Percentiles rank a stretch among this genome's conserved stretches.
phyloP scores from a whole-genome alignment of 2,113 vertebrate genomes.

The Corythoichthys intestinalis region DNA sequence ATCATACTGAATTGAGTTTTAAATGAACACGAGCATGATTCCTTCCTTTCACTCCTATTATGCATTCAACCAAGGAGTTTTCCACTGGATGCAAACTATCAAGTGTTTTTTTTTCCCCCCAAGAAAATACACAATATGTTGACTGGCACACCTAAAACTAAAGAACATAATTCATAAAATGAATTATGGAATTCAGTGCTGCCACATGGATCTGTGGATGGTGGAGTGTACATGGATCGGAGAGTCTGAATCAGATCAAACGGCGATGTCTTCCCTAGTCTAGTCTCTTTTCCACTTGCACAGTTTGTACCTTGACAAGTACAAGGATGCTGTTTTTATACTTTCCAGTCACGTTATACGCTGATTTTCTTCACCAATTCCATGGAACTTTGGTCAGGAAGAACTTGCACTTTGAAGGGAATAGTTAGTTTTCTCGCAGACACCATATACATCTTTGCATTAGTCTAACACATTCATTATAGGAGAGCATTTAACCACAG shows the following conservation, averaged over 20 bases:
- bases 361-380: not conserved
- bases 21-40: not conserved
- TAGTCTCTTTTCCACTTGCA: slow-evolving; percentile 3
- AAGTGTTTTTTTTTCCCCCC: not conserved
- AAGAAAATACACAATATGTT: slow-evolving; percentile 3
- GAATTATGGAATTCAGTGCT: slow-evolving; percentile 22
- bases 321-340: slow-evolving; percentile 5
- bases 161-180: slow-evolving; percentile 26
- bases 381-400: slow-evolving; percentile 1
- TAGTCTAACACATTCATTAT: no score
- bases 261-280: slow-evolving; percentile 2
- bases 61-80: not conserved
- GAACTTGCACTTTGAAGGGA: not conserved
- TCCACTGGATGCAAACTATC: not conserved
- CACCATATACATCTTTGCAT: no score
- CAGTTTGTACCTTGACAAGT: slow-evolving; percentile 6
- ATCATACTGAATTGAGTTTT: not conserved
- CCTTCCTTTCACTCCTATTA: not conserved
- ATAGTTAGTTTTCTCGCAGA: not conserved
- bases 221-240: not conserved
- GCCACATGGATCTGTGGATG: slow-evolving; percentile 17
- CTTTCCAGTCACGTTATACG: not conserved
- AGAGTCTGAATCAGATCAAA: slow-evolving; percentile 10
- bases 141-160: slow-evolving; percentile 13
- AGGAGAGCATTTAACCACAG: no score